A percentile compares a stretch with the other conserved stretches of the same genome.
These are phyloP conservation scores for Harpalus rufipes DNA, from an alignment of 2,888 invertebrate genomes.

Conservation along the genomic window DNA sequence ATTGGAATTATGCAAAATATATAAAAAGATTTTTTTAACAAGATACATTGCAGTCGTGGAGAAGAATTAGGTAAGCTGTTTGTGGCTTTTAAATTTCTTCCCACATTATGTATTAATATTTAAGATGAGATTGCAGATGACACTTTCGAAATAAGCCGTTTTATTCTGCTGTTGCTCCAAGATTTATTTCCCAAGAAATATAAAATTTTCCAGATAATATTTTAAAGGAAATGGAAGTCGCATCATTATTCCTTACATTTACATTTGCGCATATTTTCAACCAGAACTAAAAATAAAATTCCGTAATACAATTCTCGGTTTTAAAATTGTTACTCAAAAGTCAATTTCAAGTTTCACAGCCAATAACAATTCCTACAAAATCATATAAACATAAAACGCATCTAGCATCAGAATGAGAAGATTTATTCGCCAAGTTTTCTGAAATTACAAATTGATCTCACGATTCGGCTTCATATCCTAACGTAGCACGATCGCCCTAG, in stretches of 20 bases:
- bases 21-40: slow-evolving; percentile 4
- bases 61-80: slow-evolving; percentile 17
- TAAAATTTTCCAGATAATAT: slow-evolving; percentile 7
- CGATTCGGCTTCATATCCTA: slow-evolving; percentile 45
- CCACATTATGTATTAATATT: slow-evolving; percentile 36
- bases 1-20: background rate
- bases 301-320: background rate
- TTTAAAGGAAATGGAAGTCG: background rate
- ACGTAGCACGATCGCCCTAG: slow-evolving; percentile 33
- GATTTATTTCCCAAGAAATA: slow-evolving; percentile 8
- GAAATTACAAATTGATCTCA: slow-evolving; percentile 53
- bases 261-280: background rate
- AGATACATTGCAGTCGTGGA: slow-evolving; percentile 15
- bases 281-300: background rate
- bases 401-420: slow-evolving; percentile 30
- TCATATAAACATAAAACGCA: slow-evolving; percentile 47
- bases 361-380: slow-evolving; percentile 6
- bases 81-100: slow-evolving; percentile 32
- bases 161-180: slow-evolving; percentile 1
- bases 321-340: background rate
- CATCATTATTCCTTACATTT: background rate
- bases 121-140: slow-evolving; percentile 35
- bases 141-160: slow-evolving; percentile 12
- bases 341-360: slow-evolving; percentile 7
- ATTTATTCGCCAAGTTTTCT: slow-evolving; percentile 31